phyloP scores from a whole-genome alignment of 2,797 vertebrate genomes.

The Alauda arvensis region DNA sequence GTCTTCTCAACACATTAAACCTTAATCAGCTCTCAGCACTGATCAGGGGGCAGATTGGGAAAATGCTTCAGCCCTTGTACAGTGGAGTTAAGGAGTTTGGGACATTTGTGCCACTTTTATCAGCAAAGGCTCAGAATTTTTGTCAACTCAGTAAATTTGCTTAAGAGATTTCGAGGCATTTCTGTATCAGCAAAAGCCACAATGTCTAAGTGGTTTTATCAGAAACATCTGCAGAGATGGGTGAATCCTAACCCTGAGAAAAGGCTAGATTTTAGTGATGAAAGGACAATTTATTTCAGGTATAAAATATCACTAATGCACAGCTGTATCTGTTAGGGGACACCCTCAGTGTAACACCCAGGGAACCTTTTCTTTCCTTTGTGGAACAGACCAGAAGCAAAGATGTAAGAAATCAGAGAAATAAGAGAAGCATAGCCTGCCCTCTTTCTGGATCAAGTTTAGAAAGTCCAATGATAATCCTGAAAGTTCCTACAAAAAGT shows the following conservation, averaged over 20 bases:
- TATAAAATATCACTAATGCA: neutral
- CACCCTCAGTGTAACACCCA: neutral
- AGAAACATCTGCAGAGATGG: neutral
- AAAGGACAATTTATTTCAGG: neutral
- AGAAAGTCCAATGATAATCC: neutral
- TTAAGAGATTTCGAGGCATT: neutral
- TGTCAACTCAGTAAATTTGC: neutral
- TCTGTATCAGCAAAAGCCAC: neutral
- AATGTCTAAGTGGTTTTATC: neutral
- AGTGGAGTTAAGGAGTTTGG: neutral
- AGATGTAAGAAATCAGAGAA: neutral
- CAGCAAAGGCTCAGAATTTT: neutral
- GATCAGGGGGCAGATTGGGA: neutral
- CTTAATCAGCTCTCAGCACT: neutral
- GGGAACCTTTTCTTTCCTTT: neutral
- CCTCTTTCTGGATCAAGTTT: neutral
- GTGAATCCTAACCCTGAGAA: neutral
- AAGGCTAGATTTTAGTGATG: neutral
- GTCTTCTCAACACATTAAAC: slow-evolving; percentile 1
- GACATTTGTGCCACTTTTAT: neutral
- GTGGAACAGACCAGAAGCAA: neutral
- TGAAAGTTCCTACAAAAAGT: neutral
- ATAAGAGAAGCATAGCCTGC: neutral
- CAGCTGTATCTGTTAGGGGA: neutral
- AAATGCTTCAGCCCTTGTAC: neutral